A percentile compares a stretch with the other conserved stretches of the same genome.
Evolutionary conservation across 2,797 vertebrate species (phyloP).

Genomic region (Silurus lanzhouensis): DNA sequence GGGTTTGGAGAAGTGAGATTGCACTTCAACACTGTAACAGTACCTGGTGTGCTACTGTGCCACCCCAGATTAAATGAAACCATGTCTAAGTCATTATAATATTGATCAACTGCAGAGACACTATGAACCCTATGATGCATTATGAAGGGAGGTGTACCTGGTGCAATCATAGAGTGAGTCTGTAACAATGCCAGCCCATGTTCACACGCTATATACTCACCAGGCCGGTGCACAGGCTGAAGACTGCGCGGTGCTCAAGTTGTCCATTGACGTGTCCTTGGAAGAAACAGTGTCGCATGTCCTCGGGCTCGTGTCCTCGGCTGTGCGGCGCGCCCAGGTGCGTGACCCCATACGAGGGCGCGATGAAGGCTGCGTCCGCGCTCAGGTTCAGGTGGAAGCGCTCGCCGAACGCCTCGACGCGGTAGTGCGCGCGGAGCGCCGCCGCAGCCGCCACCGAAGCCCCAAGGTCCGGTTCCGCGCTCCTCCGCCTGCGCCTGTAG

Average conservation of each 20-base stretch:
- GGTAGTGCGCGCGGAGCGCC: conserved; percentile 79
- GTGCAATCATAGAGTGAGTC: neutral
- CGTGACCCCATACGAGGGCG: conserved; percentile 80
- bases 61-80: neutral
- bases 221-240: conserved; percentile 93
- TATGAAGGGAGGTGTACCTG: neutral
- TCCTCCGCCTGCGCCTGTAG: conserved; percentile 85
- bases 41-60: neutral
- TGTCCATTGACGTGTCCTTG: conserved; percentile 88
- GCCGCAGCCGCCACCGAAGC: conserved; percentile 45
- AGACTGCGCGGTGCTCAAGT: conserved; percentile 79
- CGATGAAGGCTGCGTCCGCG: conserved; percentile 85
- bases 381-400: conserved; percentile 90
- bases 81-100: neutral
- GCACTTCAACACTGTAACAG: neutral
- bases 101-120: too few relatives aligned
- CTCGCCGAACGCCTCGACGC: conserved; percentile 87
- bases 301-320: conserved; percentile 48
- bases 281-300: conserved; percentile 93
- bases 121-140: too few relatives aligned
- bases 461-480: conserved; percentile 70
- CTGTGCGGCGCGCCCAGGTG: conserved; percentile 77
- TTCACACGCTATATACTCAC: conserved; percentile 75
- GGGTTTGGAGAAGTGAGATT: neutral
- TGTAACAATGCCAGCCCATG: neutral